These are phyloP conservation scores for Protobothrops flavoviridis DNA, from an alignment of 2,113 vertebrate species.

Conservation along the genomic window DNA sequence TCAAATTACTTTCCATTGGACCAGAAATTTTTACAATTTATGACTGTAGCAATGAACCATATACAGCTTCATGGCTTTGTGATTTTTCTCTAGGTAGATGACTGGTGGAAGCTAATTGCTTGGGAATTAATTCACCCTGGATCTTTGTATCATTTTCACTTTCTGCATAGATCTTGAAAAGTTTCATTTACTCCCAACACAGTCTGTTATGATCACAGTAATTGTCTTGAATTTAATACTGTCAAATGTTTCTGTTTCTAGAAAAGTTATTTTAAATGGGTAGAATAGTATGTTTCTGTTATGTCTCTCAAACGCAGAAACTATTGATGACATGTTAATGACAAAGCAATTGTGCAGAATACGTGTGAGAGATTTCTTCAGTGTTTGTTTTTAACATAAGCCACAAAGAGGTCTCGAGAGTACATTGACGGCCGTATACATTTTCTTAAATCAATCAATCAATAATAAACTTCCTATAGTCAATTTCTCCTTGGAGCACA, in stretches of 20 bases:
- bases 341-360: not conserved
- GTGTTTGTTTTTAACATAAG: not conserved
- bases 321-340: not conserved
- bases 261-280: not conserved
- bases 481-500: not conserved
- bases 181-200: not conserved
- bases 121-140: not conserved
- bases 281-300: not conserved
- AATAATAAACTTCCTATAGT: not conserved
- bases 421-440: not conserved
- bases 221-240: not conserved
- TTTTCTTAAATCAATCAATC: not conserved
- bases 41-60: not conserved
- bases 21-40: not conserved
- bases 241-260: not conserved
- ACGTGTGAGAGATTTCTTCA: not conserved
- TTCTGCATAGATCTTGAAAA: not conserved
- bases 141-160: not conserved
- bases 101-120: not conserved
- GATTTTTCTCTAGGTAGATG: not conserved
- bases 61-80: not conserved
- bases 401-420: not conserved
- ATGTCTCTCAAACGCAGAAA: not conserved
- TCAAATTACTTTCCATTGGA: not conserved
- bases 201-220: not conserved